Base-by-base conservation (phyloP, 2,797 vertebrate species). In the Crenichthys baileyi region DNA sequence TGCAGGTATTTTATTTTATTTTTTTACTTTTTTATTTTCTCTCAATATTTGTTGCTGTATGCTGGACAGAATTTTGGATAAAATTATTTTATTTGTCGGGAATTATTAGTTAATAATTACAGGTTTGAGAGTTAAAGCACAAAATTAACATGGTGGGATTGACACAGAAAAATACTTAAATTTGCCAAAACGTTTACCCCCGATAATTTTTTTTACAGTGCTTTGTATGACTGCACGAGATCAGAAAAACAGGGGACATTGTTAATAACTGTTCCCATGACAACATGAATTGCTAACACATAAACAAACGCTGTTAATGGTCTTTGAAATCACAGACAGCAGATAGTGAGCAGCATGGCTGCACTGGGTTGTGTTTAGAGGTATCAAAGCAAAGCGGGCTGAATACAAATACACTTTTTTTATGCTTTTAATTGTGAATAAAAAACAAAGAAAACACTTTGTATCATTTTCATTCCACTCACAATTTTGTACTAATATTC, bases 141-240 rank as follows among this genome's bases (percentile, higher is more conserved):
- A 15, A 61, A 41, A 61, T 53, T 13, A 70, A 13, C 55, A 20
- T 51, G 5, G 56, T 18, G 41, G 6, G 18, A 36, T 44, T 39
- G 18, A 44, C n/a, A 44, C 2, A 39, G 0, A 24, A 75, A 36
- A 71, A 2, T 4, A 18, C 2, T 70, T 26, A 36, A n/a, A 48
- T 0, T 26, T 12, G 55, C 5, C 55, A 0, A 0, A 70, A 75
- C 39, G 24, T 71, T 75, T 74, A 15, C 16, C 1, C 3, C 0
- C 36, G 16, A 53, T 2, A 1, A 39, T 65, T 7, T 7, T 60
- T 61, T 31, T 15, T 18, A 18, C 4, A 41, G 63, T 67, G 65
- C 13, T 12, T 44, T 44, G 4, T 68, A 41, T 22, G 20, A 22
- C 12, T 24, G 11, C 22, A 41, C 9, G 11, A 68, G 22, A 68